A percentile compares a stretch with the other conserved stretches of the same genome.
Conservation (phyloP, 2,888 invertebrate species). For the Ormyrus nitidulus region DNA sequence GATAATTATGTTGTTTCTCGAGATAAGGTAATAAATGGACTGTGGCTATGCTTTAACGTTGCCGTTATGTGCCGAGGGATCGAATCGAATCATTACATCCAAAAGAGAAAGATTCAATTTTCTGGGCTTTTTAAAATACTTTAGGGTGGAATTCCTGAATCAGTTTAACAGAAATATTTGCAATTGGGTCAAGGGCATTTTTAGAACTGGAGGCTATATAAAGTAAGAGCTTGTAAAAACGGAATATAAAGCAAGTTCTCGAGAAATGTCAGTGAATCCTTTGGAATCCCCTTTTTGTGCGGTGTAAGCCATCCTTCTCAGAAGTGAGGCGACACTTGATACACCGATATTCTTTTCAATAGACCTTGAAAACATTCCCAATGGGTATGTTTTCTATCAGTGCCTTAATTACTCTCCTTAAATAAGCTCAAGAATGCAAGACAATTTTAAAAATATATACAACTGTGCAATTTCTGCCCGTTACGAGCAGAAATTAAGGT, state of each 20-base stretch:
- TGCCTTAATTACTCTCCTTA: slow-evolving; percentile 23
- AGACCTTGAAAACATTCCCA: slow-evolving; percentile 43
- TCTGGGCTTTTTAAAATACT: too few relatives aligned
- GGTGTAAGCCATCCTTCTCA: slow-evolving; percentile 51
- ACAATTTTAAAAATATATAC: too few relatives aligned
- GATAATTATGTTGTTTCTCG: too few relatives aligned
- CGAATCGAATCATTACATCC: too few relatives aligned
- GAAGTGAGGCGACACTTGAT: slow-evolving; percentile 53
- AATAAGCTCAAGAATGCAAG: too few relatives aligned
- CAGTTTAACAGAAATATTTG: neutral
- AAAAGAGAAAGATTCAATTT: too few relatives aligned
- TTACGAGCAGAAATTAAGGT: too few relatives aligned
- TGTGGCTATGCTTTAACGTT: too few relatives aligned
- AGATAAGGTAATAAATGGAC: too few relatives aligned
- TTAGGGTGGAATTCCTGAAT: neutral
- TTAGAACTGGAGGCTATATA: neutral
- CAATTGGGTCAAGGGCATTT: too few relatives aligned
- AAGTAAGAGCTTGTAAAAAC: slow-evolving; percentile 3
- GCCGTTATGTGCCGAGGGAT: too few relatives aligned
- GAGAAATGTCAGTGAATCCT: slow-evolving; percentile 50
- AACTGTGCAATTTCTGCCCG: too few relatives aligned
- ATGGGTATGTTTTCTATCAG: neutral
- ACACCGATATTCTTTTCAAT: slow-evolving; percentile 40
- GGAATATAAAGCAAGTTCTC: slow-evolving; percentile 17
- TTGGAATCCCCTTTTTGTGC: slow-evolving; percentile 50